These are phyloP conservation scores for Eptesicus fuscus DNA, from an alignment of 2,113 vertebrate genomes.

Conservation along the genomic window DNA sequence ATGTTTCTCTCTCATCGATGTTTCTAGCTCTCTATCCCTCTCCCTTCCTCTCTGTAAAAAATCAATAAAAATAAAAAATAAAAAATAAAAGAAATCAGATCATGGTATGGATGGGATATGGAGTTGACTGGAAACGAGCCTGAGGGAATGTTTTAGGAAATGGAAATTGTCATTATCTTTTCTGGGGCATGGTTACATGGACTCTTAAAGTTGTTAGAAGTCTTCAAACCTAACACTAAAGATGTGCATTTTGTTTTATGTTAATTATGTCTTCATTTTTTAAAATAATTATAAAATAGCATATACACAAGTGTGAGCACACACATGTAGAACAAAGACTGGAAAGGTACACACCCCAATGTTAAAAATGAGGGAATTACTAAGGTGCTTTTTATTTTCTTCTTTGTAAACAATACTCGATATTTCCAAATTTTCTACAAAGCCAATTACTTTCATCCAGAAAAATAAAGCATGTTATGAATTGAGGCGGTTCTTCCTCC, in stretches of 20 bases:
- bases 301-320: neutral
- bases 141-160: neutral
- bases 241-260: neutral
- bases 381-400: neutral
- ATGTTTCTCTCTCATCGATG: too few species aligned
- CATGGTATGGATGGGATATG: neutral
- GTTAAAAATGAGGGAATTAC: neutral
- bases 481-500: too few species aligned
- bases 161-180: neutral
- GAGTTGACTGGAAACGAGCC: neutral
- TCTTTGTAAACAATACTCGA: neutral
- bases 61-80: too few species aligned
- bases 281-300: neutral
- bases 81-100: neutral
- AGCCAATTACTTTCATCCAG: neutral
- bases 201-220: neutral
- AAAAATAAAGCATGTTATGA: neutral
- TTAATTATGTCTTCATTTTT: neutral
- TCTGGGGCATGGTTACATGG: neutral
- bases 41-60: too few species aligned
- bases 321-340: neutral
- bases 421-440: conserved; percentile 17
- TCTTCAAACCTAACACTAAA: neutral
- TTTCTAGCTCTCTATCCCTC: too few species aligned
- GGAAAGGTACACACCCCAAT: neutral